Evolutionary conservation across 2,113 vertebrate genomes (phyloP).

Genomic region (Macquaria australasica): DNA sequence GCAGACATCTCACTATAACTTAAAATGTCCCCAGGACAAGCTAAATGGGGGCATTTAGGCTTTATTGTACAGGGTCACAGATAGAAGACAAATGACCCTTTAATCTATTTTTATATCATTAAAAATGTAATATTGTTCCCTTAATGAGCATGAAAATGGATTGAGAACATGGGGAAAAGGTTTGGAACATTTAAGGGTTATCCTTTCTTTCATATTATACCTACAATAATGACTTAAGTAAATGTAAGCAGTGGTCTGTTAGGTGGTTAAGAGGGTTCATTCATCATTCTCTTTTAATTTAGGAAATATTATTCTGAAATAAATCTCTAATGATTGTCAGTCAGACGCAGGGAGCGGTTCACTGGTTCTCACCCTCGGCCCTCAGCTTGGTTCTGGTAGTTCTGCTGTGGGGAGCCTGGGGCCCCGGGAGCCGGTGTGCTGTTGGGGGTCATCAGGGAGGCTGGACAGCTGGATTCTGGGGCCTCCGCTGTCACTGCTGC

Average conservation of each 20-base stretch:
- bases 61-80: background rate
- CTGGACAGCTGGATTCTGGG: slow-evolving; percentile 55
- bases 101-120: background rate
- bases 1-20: background rate
- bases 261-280: background rate
- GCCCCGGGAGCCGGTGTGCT: slow-evolving; percentile 82
- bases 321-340: background rate
- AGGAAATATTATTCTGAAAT: background rate
- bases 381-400: slow-evolving; percentile 88
- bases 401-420: slow-evolving; percentile 83
- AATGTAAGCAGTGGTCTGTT: background rate
- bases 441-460: slow-evolving; percentile 82
- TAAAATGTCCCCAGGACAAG: background rate
- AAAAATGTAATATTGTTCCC: background rate
- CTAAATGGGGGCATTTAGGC: background rate
- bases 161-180: background rate
- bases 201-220: background rate
- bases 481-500: slow-evolving; percentile 56
- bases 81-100: background rate
- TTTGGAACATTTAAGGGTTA: background rate
- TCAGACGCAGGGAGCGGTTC: background rate
- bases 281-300: background rate
- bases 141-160: background rate
- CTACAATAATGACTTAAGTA: background rate
- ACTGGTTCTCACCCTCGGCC: slow-evolving; percentile 84